Evolutionary conservation across 2,113 vertebrate species (phyloP).

Genomic region (Silurus asotus): DNA sequence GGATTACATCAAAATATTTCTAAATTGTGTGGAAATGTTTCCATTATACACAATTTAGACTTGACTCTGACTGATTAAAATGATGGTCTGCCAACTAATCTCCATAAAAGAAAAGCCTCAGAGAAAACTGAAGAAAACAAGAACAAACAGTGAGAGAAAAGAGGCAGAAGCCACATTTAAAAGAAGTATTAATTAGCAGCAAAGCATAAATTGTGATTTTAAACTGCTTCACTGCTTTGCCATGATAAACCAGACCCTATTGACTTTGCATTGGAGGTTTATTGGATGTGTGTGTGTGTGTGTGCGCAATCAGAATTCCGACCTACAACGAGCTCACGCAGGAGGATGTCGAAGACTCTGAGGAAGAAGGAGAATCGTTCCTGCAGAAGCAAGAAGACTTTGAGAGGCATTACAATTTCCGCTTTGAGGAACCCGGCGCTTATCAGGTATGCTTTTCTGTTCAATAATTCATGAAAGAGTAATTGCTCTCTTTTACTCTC

Average conservation of each 20-base stretch:
- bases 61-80: no score
- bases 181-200: background rate
- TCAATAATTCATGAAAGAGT: background rate
- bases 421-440: slow-evolving; percentile 85
- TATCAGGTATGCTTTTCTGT: slow-evolving; percentile 59
- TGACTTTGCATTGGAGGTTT: background rate
- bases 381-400: slow-evolving; percentile 85
- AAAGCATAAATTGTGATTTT: background rate
- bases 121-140: no score
- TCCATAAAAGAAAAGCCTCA: no score
- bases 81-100: no score
- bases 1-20: no score
- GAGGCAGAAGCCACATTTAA: no score
- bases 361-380: slow-evolving; percentile 85
- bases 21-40: no score
- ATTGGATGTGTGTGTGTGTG: background rate
- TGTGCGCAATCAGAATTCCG: slow-evolving; percentile 64
- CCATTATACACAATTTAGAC: no score
- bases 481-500: background rate
- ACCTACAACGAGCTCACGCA: slow-evolving; percentile 70
- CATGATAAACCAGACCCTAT: background rate
- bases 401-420: slow-evolving; percentile 88
- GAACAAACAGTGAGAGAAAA: no score
- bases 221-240: background rate
- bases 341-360: slow-evolving; percentile 80